Evolutionary conservation across 2,888 invertebrate species (phyloP).

Genomic region (Perizoma affinitatum): DNA sequence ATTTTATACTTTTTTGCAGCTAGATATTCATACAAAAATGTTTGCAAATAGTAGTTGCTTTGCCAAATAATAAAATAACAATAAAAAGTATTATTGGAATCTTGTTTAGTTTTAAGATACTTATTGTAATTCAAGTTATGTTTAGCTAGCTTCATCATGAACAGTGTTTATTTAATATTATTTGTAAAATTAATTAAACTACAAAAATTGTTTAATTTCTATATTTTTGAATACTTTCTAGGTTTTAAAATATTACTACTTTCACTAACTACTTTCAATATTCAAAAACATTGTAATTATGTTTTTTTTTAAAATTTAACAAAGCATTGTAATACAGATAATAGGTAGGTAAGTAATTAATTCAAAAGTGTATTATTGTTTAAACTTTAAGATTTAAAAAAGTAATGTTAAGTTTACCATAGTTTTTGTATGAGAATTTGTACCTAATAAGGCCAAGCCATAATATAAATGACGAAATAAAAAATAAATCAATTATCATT

Average conservation of each 20-base stretch:
- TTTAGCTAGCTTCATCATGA: slow-evolving; percentile 14
- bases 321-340: too few species aligned
- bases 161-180: slow-evolving; percentile 6
- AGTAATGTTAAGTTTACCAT: slow-evolving; percentile 26
- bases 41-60: slow-evolving; percentile 2
- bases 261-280: neutral
- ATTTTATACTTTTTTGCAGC: too few species aligned
- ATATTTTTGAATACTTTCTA: neutral
- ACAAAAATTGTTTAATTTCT: neutral
- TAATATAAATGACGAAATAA: slow-evolving; percentile 28
- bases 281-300: neutral
- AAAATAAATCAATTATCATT: slow-evolving; percentile 18
- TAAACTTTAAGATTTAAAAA: slow-evolving; percentile 15
- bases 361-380: slow-evolving; percentile 21
- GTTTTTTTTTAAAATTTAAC: neutral
- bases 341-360: neutral
- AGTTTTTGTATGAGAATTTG: slow-evolving; percentile 39
- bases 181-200: neutral
- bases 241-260: neutral
- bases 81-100: slow-evolving; percentile 40
- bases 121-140: slow-evolving; percentile 26
- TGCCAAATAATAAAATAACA: slow-evolving; percentile 36
- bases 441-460: slow-evolving; percentile 39
- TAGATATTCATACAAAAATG: neutral
- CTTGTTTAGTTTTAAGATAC: slow-evolving; percentile 27